Evolutionary conservation across 2,888 invertebrate genomes (phyloP), one percentile per base, ranked within the genome.

Genomic region (Macaria liturata): DNA sequence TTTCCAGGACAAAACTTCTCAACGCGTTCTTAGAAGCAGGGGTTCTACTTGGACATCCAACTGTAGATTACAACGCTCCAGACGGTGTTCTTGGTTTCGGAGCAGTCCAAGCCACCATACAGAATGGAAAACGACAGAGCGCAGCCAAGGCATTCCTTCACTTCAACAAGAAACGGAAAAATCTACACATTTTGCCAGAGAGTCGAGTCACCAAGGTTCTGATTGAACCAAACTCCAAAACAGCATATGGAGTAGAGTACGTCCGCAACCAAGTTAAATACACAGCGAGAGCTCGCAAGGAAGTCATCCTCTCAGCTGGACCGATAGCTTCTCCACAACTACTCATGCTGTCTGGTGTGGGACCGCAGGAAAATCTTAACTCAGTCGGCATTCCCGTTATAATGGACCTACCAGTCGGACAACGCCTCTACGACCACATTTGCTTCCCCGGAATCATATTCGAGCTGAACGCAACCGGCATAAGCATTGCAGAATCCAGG

Each of bases 311-410:
- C 9, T 95, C 96, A 9, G 97, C 97, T 2, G 98, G 98, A 0
- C 94, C 97, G 1, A 95, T 98, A 64, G 97, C 96, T 72, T 96
- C 97, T 0, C 97, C 98, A 0, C 98, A 98, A 81, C 80, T 98
- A 3, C 92, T 98, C 7, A 97, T 98, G 96, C 82, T 98, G 4
- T 97, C 97, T 4, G 97, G 97, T 0, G 75, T 94, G 9, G 94
- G 94, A 3, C 94, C 94, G 0, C 83, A 72, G 59, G 76, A 93
- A 46, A 91, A 95, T 69, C 80, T 95, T 1, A 74, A 81, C 20
- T 83, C 90, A 3, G 78, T 93, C 0, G 90, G 90, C 0, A 92
- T 95, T 62, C 93, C 94, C 0, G 80, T 95, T 0, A 70, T 95
- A 3, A 84, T 93, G 64, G 92, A 95, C 66, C 83, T 95, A 9